A percentile compares a stretch with the other conserved stretches of the same genome.
Evolutionary conservation across 2,888 invertebrate species (phyloP).

Genomic region (Pseudeuparius sepicola): DNA sequence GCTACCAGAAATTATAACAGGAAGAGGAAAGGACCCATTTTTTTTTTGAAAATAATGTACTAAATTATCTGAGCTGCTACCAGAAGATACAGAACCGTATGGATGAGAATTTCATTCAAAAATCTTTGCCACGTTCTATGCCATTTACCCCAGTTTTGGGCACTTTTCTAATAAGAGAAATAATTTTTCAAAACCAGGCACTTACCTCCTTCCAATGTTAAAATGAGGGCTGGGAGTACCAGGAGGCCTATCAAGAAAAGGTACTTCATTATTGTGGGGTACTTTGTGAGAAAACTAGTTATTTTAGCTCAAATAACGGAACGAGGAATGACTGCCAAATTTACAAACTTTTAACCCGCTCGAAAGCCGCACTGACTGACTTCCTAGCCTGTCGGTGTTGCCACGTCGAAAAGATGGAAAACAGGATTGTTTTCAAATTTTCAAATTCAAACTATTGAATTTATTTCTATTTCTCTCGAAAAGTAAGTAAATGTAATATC

Average conservation of each 20-base stretch:
- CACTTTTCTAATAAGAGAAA: no score
- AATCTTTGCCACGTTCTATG: conserved; percentile 15
- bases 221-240: conserved; percentile 60
- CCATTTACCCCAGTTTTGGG: no score
- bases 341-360: no score
- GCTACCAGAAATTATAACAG: no score
- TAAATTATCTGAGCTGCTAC: not conserved
- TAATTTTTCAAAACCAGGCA: conserved; percentile 26
- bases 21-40: conserved; percentile 2
- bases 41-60: conserved; percentile 1
- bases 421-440: no score
- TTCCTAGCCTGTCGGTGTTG: no score
- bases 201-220: conserved; percentile 66
- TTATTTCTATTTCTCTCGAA: no score
- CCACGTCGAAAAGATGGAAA: no score
- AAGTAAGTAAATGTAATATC: no score
- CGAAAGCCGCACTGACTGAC: no score
- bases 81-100: conserved; percentile 3
- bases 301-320: conserved; percentile 1
- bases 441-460: no score
- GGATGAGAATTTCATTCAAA: conserved; percentile 5
- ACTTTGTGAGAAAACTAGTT: conserved; percentile 10
- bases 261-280: conserved; percentile 49
- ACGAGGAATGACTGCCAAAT: no score
- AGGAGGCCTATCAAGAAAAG: conserved; percentile 54